A percentile compares a stretch with the other conserved stretches of the same genome.
These are phyloP conservation scores for Drosophila rellima DNA, from an alignment of 2,888 invertebrate genomes.

Conservation along the genomic window DNA sequence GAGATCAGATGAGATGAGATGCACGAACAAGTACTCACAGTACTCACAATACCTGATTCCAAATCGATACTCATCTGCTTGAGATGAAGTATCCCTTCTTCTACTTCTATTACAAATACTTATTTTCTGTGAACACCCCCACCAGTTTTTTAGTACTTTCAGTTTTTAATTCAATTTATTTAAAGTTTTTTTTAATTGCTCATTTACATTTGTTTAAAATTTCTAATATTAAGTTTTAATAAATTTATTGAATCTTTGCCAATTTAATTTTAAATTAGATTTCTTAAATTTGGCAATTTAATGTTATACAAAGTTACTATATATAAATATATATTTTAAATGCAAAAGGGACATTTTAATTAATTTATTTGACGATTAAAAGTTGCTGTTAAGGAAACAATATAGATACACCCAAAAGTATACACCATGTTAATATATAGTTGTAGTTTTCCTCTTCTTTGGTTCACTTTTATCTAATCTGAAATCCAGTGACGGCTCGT, in stretches of 20 bases:
- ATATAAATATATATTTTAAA: no score
- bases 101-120: background rate
- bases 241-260: no score
- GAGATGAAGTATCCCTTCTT: conserved; percentile 6
- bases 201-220: background rate
- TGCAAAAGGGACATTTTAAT: no score
- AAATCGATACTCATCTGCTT: conserved; percentile 27
- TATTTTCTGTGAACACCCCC: background rate
- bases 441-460: background rate
- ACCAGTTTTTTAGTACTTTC: background rate
- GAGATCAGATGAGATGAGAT: conserved; percentile 42
- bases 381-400: no score
- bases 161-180: background rate
- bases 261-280: no score
- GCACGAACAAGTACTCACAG: conserved; percentile 40
- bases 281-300: no score
- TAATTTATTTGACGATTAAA: no score
- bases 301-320: no score
- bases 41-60: conserved; percentile 30
- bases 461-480: conserved; percentile 29
- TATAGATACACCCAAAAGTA: conserved; percentile 47
- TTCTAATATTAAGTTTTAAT: no score
- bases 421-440: conserved; percentile 16
- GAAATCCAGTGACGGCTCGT: background rate
- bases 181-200: background rate